Base-by-base conservation (phyloP, 1,140 invertebrate species). In the Procambarus clarkii region DNA sequence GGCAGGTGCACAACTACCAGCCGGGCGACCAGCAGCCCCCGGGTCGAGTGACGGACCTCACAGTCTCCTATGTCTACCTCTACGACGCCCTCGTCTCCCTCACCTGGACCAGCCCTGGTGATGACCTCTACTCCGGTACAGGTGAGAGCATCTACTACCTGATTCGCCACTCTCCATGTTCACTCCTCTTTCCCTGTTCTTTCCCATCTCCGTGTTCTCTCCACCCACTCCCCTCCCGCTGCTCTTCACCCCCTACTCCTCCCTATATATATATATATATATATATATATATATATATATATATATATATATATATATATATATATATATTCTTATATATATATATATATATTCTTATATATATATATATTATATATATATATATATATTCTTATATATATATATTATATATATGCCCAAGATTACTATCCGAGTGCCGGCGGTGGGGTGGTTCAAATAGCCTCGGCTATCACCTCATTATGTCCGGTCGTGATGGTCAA, bases 61-160 rank as follows among this genome's bases (percentile, higher is more conserved):
- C 18, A 13, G 93, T 93, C 8, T 50, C 80, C 2, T 69, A 3
- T 0, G 84, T 90, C 48, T 34, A 83, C 76, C 80, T 87, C 9
- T 74, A 85, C 21, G 77, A 89, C 3, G 34, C n/a, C 44, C 46
- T 54, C 0, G 93, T 93, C 11, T 69, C 34, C 24, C 85, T 93
- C n/a, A 64, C 60, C 50, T 93, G 93, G 93, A 93, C 93, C n/a
- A 88, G 84, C 64, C 92, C 92, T 3, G 93, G 93, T 0, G 93
- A 93, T 80, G 93, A 93, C 69, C 78, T 85, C 64, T 91, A 92
- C 79, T 50, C 79, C 5, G 93, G 93, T 9, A 89, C 81, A 85
- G 91, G 91, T 92, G 2, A 81, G 54, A 3, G 2, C n/a, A 18
- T 54, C 79, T 34, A 34, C 0, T 34, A 34, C 34, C 34, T 34